Base-by-base conservation (phyloP, 23 tunicate species). In the Phallusia fumigata region DNA sequence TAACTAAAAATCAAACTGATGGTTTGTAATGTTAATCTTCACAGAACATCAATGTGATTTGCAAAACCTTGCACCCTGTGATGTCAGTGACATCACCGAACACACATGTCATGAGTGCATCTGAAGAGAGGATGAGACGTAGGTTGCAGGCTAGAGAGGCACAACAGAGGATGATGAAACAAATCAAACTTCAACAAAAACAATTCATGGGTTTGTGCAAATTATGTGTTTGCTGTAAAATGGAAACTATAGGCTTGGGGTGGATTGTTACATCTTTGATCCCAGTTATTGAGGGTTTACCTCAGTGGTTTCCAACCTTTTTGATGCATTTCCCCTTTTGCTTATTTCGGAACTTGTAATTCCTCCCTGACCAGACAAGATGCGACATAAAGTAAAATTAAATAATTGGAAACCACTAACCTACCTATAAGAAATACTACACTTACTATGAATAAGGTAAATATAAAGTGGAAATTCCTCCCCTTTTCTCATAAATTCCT, bases 101-200 rank as follows among this genome's bases (percentile, higher is more conserved):
- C 64, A n/a, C 53, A 19, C 18, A 22, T 31, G 65, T 21, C 5
- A 0, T 35, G 0, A 21, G 64, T 15, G 82, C 21, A 18, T 72
- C 78, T 12, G 69, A 44, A 1, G 90, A 86, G 31, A 64, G 82
- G 32, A 73, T 40, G 36, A 72, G 74, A 19, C 88, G 90, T 10
- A 82, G 84, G 80, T 77, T 36, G 45, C 74, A 86, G 65, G 96
- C 96, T 11, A 83, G 32, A 35, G 77, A 84, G 19, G 88, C 88
- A 36, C 85, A 77, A 69, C 65, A 81, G 76, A 45, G 90, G 33
- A 53, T 91, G 77, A 82, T 91, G 90, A 77, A 86, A 64, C 84
- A 91, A 52, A 75, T 91, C 19, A 84, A 83, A 19, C 16, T 19
- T 10, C 82, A 91, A 40, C 96, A 91, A 49, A 82, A 82, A 81